Percentiles rank a stretch among this genome's conserved stretches.
Evolutionary conservation across 2,888 invertebrate species (phyloP).

Genomic region (Poecilus cupreus): DNA sequence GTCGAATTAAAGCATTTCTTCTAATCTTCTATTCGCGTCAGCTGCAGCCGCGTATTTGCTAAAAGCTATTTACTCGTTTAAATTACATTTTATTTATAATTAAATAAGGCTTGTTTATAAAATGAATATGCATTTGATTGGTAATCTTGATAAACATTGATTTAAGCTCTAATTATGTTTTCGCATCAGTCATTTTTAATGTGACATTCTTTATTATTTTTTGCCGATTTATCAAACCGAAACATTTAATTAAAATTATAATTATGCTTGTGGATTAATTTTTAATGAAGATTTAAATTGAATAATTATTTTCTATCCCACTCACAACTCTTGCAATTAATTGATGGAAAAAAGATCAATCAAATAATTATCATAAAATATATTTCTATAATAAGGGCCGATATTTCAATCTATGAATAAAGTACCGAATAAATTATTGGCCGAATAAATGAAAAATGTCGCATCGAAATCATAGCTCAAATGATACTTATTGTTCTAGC

Average conservation of each 20-base stretch:
- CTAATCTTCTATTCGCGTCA: conserved; percentile 28
- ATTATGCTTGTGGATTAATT: neutral
- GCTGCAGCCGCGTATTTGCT: conserved; percentile 11
- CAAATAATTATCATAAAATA: no score
- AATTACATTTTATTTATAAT: conserved; percentile 40
- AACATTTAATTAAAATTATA: conserved; percentile 30
- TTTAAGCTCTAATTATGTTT: conserved; percentile 8
- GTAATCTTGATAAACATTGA: neutral
- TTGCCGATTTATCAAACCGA: neutral
- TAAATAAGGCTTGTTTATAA: conserved; percentile 24
- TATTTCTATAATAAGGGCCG: no score
- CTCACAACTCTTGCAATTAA: no score
- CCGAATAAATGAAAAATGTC: no score
- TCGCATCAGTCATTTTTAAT: conserved; percentile 28
- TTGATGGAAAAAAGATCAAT: no score
- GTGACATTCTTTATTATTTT: conserved; percentile 21
- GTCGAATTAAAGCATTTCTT: conserved; percentile 50
- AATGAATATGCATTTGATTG: conserved; percentile 9
- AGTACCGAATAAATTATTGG: no score
- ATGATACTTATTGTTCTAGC: no score
- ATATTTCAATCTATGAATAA: no score
- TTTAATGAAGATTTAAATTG: no score
- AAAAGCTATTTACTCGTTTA: neutral
- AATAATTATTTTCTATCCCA: no score
- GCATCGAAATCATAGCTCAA: no score